Conservation (phyloP, 2,888 invertebrate genomes). For the Pteria penguin region DNA sequence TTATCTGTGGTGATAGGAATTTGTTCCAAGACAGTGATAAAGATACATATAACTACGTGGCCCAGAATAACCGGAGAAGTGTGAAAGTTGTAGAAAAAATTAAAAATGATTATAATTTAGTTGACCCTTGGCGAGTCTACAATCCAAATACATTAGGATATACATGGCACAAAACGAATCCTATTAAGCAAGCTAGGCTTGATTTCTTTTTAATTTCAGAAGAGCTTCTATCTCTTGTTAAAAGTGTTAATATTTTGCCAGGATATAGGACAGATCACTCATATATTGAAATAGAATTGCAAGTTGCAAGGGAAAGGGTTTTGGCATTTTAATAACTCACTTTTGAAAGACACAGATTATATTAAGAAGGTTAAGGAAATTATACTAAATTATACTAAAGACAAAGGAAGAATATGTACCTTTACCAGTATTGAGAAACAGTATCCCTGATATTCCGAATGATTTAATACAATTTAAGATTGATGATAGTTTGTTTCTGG, state of each 20-base stretch:
- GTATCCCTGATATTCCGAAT: conserved; percentile 1
- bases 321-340: conserved; percentile 27
- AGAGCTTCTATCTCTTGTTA: neutral
- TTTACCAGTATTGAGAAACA: neutral
- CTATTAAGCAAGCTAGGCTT: conserved; percentile 9
- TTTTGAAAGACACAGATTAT: neutral
- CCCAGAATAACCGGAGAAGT: conserved; percentile 9
- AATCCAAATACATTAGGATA: neutral
- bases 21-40: neutral
- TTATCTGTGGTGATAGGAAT: conserved; percentile 26
- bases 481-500: conserved; percentile 31
- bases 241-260: neutral
- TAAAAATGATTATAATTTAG: conserved; percentile 1
- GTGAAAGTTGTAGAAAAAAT: neutral
- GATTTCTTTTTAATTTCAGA: conserved; percentile 19
- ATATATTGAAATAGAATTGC: neutral
- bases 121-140: neutral
- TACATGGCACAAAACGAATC: conserved; percentile 2
- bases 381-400: neutral
- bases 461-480: conserved; percentile 28
- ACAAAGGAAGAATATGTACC: neutral
- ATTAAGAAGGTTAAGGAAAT: neutral
- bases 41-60: conserved; percentile 13
- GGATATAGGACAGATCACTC: neutral
- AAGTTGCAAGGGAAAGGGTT: neutral